Evolutionary conservation across 35 echinoderm and acorn worm genomes (phyloP).

Genomic region (Anneissia japonica): DNA sequence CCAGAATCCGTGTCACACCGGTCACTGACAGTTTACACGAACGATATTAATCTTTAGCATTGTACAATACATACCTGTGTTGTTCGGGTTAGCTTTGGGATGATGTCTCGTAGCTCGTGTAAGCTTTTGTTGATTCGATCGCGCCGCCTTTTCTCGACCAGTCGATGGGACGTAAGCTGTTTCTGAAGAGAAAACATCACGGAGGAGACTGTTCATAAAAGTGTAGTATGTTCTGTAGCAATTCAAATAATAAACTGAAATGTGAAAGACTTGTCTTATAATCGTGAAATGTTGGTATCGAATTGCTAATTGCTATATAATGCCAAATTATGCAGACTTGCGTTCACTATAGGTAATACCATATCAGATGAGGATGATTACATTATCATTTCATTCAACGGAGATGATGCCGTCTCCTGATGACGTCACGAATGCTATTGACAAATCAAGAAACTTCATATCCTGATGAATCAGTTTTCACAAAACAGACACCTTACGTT

Average conservation of each 20-base stretch:
- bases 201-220: not conserved
- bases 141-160: conserved; percentile 9
- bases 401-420: not conserved
- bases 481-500: not conserved
- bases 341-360: not conserved
- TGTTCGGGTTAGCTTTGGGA: not conserved
- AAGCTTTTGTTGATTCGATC: conserved; percentile 11
- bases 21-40: too few relatives aligned
- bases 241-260: not conserved
- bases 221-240: not conserved
- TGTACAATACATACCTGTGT: not conserved
- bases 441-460: not conserved
- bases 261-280: not conserved
- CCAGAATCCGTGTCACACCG: too few relatives aligned
- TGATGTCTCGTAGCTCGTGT: not conserved
- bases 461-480: not conserved
- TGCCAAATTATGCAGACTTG: not conserved
- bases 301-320: not conserved
- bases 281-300: not conserved
- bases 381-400: not conserved
- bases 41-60: too few relatives aligned
- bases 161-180: not conserved
- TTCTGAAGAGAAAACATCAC: not conserved
- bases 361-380: not conserved
- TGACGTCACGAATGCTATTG: not conserved